These are phyloP conservation scores for Boleophthalmus pectinirostris DNA, from an alignment of 2,113 vertebrate species.

Conservation along the genomic window DNA sequence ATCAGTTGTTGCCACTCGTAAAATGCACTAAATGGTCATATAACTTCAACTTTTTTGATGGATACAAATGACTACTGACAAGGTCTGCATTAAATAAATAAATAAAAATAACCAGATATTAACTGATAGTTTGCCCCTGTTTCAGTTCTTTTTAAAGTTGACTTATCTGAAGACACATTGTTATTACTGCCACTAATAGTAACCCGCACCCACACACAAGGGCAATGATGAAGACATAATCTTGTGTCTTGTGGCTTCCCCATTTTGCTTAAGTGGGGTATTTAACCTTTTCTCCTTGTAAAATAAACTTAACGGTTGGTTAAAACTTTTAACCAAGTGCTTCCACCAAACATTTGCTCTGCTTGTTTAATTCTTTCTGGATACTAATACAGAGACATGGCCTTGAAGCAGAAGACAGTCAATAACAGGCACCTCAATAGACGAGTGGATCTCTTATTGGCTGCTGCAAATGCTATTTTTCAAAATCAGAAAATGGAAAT, in stretches of 20 bases:
- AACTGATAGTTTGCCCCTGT: too few relatives aligned
- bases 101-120: too few relatives aligned
- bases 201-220: background rate
- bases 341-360: background rate
- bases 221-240: background rate
- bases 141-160: background rate
- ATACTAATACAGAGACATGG: conserved; percentile 14
- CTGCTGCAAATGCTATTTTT: background rate
- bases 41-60: background rate
- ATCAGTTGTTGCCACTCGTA: conserved; percentile 12
- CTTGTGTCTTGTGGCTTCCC: too few relatives aligned
- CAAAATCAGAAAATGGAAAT: background rate
- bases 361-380: background rate
- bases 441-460: background rate
- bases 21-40: background rate
- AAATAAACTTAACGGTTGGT: too few relatives aligned
- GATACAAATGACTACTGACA: too few relatives aligned
- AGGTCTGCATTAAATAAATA: too few relatives aligned
- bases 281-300: too few relatives aligned
- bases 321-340: background rate
- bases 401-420: conserved; percentile 37
- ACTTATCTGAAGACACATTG: background rate
- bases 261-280: too few relatives aligned
- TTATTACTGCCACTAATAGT: background rate
- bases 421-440: conserved; percentile 37